Evolutionary conservation across 1,140 invertebrate species (phyloP), one percentile per base, ranked within the genome.

Genomic region (Eupeodes corollae): DNA sequence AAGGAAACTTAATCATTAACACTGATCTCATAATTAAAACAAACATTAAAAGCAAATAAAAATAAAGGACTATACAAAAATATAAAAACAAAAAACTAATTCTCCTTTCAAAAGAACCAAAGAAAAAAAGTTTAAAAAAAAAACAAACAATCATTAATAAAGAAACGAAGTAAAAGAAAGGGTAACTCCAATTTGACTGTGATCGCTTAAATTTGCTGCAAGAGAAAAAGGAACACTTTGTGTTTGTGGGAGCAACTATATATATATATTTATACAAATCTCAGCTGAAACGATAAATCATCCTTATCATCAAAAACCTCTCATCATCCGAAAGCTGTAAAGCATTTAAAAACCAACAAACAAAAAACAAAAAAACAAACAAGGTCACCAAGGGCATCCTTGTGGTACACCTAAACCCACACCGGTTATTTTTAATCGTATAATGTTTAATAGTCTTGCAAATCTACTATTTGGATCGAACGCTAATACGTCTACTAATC

Each of bases 371-470:
- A 43, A 54, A 21, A 46, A 42, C 47, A 50, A 44, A 49, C 34
- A 51, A 52, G 21, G 38, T 31, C 39, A 12, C 48, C 26, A 21
- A 33, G 3, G 37, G 33, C 46, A 37, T 37, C 16, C 19, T 18
- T 21, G 15, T 32, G 37, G 21, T 31, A 14, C 26, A 32, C 39
- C 3, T 31, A 32, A 41, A 37, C 50, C 40, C 35, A 33, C 32
- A 48, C 15, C 44, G 34, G 31, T 37, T 42, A 13, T 34, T 40
- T 14, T 47, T 21, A 8, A 8, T 5, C 48, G 48, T 67, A 67
- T 67, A 67, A 67, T 67, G 64, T 63, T 67, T 56, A 67, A 56
- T 56, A 63, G 64, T 51, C 58, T 67, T 54, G 64, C 63, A 51
- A 57, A 64, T 47, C 67, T 57, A 60, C 52, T 67, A 53, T 67